Base-by-base conservation (phyloP, 1,140 invertebrate genomes). In the Leptinotarsa lineolata region DNA sequence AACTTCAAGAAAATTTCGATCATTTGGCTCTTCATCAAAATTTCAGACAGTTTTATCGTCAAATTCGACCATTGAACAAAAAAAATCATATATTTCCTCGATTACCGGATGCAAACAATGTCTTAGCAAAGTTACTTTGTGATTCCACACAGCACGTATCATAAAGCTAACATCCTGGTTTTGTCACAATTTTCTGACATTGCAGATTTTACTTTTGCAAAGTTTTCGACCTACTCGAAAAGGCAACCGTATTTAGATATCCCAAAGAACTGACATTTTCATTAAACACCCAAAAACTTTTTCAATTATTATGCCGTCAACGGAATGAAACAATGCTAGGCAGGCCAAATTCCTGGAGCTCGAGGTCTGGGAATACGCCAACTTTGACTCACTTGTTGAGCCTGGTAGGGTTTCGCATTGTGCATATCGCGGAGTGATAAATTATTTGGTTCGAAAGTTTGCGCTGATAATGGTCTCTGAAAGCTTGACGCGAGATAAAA, bases 331-430 rank as follows among this genome's bases (percentile, higher is more conserved):
- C 48, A 54, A 54, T 54, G 48, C 48, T 54, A 54, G 48, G 15
- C 48, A 54, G 48, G 48, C 48, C 48, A 54, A 54, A 18, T 54
- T 54, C 48, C n/a, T 1, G n/a, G 6, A 54, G 48, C 48, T 54
- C 16, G 48, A 54, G 48, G 48, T 54, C n/a, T 54, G 48, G 48
- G 48, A 54, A 54, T 54, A 54, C n/a, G 48, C 48, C 48, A 54
- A 54, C 48, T 15, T 18, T 54, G 48, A 54, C 48, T 16, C 48
- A 54, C 48, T 54, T 54, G 48, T 54, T 54, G 48, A 54, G 48
- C 48, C 16, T 54, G 16, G 16, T 54, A 16, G 15, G n/a, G 30
- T 18, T 54, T 18, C 6, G 16, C 48, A 54, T 54, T 54, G 15
- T 54, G 48, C 48, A 54, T 54, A 54, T 54, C 48, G 16, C n/a